Evolutionary conservation across 2,113 vertebrate species (phyloP).

Genomic region (Galemys pyrenaicus): DNA sequence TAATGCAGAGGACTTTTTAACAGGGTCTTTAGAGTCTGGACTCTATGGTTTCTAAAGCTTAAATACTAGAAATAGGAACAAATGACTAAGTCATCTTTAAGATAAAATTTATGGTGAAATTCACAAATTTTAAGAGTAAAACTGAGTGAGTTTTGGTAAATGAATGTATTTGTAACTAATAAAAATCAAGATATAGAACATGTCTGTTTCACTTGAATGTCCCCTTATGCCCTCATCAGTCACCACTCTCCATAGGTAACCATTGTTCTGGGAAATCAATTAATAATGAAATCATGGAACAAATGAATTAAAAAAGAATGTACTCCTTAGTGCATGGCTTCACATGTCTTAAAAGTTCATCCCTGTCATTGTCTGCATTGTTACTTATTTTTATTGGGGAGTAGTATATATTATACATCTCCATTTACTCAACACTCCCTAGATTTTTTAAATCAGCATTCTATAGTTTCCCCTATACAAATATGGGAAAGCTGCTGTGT

Average conservation of each 20-base stretch:
- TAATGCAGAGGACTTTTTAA: not conserved
- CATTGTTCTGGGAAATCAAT: not conserved
- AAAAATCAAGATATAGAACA: not conserved
- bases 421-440: not conserved
- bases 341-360: not conserved
- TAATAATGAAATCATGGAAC: not conserved
- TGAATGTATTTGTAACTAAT: not conserved
- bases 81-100: conserved; percentile 19
- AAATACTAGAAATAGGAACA: not conserved
- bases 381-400: not conserved
- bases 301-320: not conserved
- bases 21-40: not conserved
- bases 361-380: not conserved
- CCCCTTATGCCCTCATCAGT: not conserved
- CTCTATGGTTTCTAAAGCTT: not conserved
- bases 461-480: not conserved
- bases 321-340: not conserved
- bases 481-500: not conserved
- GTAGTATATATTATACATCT: not conserved
- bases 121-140: not conserved
- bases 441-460: not conserved
- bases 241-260: not conserved
- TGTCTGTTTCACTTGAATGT: not conserved
- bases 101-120: not conserved
- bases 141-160: conserved; percentile 2